Percentiles rank a stretch among this genome's conserved stretches.
phyloP scores from a whole-genome alignment of 2,113 vertebrate species.

The Sterna hirundo region DNA sequence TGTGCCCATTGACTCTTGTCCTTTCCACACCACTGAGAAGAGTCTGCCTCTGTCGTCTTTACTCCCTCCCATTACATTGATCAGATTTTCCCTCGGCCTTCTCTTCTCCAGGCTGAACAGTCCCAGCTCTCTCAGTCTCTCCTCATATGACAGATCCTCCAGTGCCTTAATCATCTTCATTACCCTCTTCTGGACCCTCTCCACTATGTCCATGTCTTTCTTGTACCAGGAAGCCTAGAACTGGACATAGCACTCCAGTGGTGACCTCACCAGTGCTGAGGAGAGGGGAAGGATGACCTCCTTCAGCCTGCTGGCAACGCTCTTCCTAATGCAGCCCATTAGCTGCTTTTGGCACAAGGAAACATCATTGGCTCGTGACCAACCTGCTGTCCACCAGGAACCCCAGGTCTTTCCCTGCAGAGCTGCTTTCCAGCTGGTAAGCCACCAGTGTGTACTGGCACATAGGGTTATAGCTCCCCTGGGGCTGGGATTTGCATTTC shows the following conservation, averaged over 20 bases:
- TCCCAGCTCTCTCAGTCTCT: background rate
- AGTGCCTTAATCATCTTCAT: background rate
- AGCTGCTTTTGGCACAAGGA: background rate
- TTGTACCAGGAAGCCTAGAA: background rate
- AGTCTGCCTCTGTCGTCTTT: background rate
- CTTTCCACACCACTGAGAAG: background rate
- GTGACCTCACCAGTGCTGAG: background rate
- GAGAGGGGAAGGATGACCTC: background rate
- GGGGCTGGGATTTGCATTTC: background rate
- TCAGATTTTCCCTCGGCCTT: background rate
- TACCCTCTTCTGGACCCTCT: background rate
- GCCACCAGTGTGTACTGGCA: background rate
- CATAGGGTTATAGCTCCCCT: background rate
- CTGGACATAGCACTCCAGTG: background rate
- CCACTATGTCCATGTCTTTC: background rate
- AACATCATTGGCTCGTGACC: background rate
- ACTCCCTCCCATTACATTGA: background rate
- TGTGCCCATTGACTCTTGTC: background rate
- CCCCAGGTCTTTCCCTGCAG: background rate
- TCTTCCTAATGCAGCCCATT: background rate
- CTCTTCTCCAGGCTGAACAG: background rate
- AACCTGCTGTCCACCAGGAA: background rate
- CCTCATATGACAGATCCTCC: background rate
- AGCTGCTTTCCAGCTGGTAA: background rate
- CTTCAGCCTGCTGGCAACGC: background rate